These are phyloP conservation scores for Rhyacichthys aspro DNA, from an alignment of 2,797 vertebrate genomes.

Conservation along the genomic window DNA sequence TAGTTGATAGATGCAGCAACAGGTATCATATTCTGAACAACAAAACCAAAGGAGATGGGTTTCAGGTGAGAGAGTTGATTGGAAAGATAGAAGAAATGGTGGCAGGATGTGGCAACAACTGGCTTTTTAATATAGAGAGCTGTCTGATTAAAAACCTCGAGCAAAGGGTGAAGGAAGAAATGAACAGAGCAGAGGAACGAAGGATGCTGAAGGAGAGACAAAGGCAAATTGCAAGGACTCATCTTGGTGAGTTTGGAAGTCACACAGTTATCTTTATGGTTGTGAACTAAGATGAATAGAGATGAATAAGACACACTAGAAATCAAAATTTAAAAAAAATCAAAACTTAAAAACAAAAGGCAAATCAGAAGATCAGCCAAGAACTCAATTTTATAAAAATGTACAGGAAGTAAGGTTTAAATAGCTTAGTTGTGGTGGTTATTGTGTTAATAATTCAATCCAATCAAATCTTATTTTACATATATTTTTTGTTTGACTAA, in stretches of 20 bases:
- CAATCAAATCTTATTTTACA: too few relatives aligned
- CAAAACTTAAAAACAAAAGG: too few relatives aligned
- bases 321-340: too few relatives aligned
- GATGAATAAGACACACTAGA: not conserved
- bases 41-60: constrained; percentile 51
- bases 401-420: too few relatives aligned
- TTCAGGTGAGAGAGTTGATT: constrained; percentile 72
- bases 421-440: too few relatives aligned
- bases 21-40: constrained; percentile 74
- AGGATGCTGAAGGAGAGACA: constrained; percentile 38
- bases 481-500: too few relatives aligned
- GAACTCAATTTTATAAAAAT: too few relatives aligned
- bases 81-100: constrained; percentile 70
- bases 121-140: constrained; percentile 47
- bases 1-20: constrained; percentile 64
- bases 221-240: constrained; percentile 48
- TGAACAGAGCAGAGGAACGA: constrained; percentile 44
- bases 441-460: too few relatives aligned
- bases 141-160: constrained; percentile 47
- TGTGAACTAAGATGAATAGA: not conserved
- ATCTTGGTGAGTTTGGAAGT: constrained; percentile 49
- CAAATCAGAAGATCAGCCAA: too few relatives aligned
- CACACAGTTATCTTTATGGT: not conserved
- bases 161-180: constrained; percentile 38
- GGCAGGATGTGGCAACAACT: not conserved